phyloP scores from a whole-genome alignment of 1,140 invertebrate species.

The Bactericera cockerelli region DNA sequence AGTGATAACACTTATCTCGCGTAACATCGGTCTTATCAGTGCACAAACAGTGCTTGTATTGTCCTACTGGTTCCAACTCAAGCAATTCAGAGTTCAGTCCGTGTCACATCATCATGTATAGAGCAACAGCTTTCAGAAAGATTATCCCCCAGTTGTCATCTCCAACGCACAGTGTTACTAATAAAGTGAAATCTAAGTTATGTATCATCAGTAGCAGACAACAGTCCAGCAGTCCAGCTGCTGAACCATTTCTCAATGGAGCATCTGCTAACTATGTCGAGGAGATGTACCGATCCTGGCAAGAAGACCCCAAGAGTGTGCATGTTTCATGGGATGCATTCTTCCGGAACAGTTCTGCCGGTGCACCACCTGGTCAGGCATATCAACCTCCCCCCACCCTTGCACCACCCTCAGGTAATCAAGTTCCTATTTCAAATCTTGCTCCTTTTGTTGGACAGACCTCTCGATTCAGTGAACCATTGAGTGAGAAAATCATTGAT shows the following conservation, averaged over 20 bases:
- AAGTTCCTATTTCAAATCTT: conserved; percentile 50
- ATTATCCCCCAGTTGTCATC: conserved; percentile 1
- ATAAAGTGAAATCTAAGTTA: conserved; percentile 8
- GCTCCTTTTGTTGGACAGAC: conserved; percentile 33
- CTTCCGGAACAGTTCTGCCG: conserved; percentile 72
- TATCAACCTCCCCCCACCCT: conserved; percentile 75
- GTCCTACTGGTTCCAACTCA: neutral
- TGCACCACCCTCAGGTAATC: conserved; percentile 50
- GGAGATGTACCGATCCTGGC: conserved; percentile 97
- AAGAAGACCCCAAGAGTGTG: conserved; percentile 84
- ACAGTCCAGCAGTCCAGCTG: conserved; percentile 30
- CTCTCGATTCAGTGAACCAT: conserved; percentile 35
- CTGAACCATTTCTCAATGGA: conserved; percentile 84
- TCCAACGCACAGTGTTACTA: neutral
- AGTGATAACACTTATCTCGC: too few relatives aligned
- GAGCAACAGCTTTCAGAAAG: neutral
- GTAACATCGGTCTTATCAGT: neutral
- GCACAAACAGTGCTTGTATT: conserved; percentile 1
- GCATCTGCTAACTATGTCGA: conserved; percentile 89
- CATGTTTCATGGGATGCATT: conserved; percentile 98
- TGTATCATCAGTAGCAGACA: neutral
- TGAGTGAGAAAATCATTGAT: conserved; percentile 83
- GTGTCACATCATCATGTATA: conserved; percentile 5
- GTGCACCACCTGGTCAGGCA: conserved; percentile 62
- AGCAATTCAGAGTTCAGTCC: too few relatives aligned